Conservation (phyloP, 2,888 invertebrate genomes). For the Perdita meconis region DNA sequence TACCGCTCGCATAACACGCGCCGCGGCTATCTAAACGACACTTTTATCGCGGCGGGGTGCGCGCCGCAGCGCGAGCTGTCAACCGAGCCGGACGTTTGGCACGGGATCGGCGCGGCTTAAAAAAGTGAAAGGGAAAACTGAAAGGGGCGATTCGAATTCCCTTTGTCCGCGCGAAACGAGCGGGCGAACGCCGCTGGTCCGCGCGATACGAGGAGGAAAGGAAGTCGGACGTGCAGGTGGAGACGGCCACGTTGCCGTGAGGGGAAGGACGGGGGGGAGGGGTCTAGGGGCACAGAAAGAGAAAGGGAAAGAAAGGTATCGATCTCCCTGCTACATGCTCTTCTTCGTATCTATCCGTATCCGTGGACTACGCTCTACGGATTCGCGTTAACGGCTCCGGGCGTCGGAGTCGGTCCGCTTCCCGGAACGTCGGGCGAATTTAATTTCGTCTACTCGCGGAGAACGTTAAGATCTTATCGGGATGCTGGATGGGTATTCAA, state of each 20-base stretch:
- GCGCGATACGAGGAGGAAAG: slow-evolving; percentile 45
- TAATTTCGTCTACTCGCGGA: slow-evolving; percentile 80
- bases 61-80: slow-evolving; percentile 39
- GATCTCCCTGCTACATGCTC: slow-evolving; percentile 66
- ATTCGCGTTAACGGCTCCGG: slow-evolving; percentile 55
- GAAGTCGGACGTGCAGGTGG: slow-evolving; percentile 20
- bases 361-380: slow-evolving; percentile 39
- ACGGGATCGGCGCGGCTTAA: slow-evolving; percentile 54
- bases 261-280: slow-evolving; percentile 13
- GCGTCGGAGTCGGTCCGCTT: no score
- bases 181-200: slow-evolving; percentile 36
- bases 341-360: slow-evolving; percentile 60
- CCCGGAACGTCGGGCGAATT: slow-evolving; percentile 71
- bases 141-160: slow-evolving; percentile 52
- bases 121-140: slow-evolving; percentile 68
- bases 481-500: slow-evolving; percentile 80
- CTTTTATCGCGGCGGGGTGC: slow-evolving; percentile 39
- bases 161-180: slow-evolving; percentile 23
- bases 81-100: slow-evolving; percentile 55
- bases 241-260: no score
- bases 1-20: slow-evolving; percentile 43
- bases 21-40: slow-evolving; percentile 52
- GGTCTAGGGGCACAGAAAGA: slow-evolving; percentile 43
- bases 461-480: slow-evolving; percentile 81
- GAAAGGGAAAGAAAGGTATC: slow-evolving; percentile 71